Conservation (phyloP, 1,140 invertebrate genomes). For the Temnothorax longispinosus region DNA sequence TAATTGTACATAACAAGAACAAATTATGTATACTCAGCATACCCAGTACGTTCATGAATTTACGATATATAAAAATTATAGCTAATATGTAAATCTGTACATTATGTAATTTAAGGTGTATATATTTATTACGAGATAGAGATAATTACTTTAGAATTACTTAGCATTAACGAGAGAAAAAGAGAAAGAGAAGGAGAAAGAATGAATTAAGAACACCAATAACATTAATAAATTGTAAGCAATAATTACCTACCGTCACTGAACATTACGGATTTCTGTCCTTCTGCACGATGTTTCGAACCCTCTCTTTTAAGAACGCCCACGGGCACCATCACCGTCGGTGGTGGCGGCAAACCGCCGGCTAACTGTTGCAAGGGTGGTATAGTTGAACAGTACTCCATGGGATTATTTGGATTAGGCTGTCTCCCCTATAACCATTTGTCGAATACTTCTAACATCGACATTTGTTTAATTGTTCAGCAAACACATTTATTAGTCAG, state of each 20-base stretch:
- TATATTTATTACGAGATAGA: not conserved
- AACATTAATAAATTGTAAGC: not conserved
- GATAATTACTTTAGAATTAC: not conserved
- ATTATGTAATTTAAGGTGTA: not conserved
- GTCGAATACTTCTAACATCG: conserved; percentile 88
- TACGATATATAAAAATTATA: not conserved
- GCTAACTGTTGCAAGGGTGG: conserved; percentile 92
- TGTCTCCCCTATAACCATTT: conserved; percentile 86
- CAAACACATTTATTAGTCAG: conserved; percentile 62
- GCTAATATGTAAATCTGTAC: not conserved
- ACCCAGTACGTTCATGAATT: not conserved
- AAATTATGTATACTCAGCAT: not conserved
- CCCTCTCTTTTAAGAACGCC: conserved; percentile 93
- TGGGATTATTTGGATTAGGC: conserved; percentile 95
- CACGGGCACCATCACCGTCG: conserved; percentile 94
- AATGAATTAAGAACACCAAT: not conserved
- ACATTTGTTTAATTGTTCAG: conserved; percentile 84
- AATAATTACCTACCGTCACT: conserved; percentile 90
- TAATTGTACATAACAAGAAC: not conserved
- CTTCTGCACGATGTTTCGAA: conserved; percentile 86
- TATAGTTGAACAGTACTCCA: conserved; percentile 95
- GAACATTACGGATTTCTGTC: conserved; percentile 94
- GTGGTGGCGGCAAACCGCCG: conserved; percentile 86
- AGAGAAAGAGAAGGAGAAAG: not conserved
- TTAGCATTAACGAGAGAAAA: not conserved